phyloP scores from a whole-genome alignment of 2,888 invertebrate genomes.

The Polydrusus cervinus region DNA sequence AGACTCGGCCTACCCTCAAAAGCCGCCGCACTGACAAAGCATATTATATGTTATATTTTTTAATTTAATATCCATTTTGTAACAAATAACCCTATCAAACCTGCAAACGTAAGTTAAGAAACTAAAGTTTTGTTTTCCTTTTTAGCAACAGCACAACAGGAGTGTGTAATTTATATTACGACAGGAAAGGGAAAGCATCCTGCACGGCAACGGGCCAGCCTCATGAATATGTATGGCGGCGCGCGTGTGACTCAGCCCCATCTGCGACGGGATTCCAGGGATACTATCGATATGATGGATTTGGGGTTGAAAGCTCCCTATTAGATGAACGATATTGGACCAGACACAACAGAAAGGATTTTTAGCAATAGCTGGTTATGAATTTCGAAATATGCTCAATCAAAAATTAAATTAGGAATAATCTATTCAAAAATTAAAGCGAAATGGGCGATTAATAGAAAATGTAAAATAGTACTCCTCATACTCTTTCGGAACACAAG shows the following conservation, averaged over 20 bases:
- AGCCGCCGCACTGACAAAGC: too few species aligned
- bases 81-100: too few species aligned
- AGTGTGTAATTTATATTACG: conserved; percentile 36
- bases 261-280: conserved; percentile 66
- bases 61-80: too few species aligned
- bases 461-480: too few species aligned
- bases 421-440: too few species aligned
- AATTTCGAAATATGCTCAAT: neutral
- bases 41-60: too few species aligned
- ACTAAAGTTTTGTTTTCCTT: too few species aligned
- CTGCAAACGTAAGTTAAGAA: too few species aligned
- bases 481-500: too few species aligned
- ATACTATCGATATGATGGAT: conserved; percentile 70
- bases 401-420: too few species aligned
- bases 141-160: conserved; percentile 19
- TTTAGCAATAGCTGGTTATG: conserved; percentile 1
- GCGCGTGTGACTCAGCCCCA: conserved; percentile 69
- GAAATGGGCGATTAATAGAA: too few species aligned
- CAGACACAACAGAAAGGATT: conserved; percentile 37
- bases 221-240: conserved; percentile 71
- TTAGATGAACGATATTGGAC: conserved; percentile 55
- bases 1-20: too few species aligned
- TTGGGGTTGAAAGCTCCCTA: conserved; percentile 66
- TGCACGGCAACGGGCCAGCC: conserved; percentile 63
- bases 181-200: conserved; percentile 62